Conservation (phyloP, 2,113 vertebrate genomes). For the Mastomys natalensis region DNA sequence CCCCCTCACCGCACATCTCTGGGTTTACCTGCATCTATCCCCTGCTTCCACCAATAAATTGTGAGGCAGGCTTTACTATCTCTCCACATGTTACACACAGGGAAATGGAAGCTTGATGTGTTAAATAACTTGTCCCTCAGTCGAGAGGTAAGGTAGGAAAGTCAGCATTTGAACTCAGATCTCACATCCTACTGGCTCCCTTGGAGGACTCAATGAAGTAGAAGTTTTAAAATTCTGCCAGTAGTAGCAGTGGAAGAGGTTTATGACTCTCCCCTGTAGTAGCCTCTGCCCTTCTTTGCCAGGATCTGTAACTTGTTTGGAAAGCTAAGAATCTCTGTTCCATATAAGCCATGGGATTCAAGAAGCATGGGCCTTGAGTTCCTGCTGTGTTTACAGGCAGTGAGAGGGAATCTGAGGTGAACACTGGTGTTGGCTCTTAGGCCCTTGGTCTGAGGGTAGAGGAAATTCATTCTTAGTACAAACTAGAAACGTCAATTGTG, state of each 20-base stretch:
- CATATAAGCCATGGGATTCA: constrained; percentile 38
- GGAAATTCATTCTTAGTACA: constrained; percentile 71
- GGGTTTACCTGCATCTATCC: not conserved
- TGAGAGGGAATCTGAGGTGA: constrained; percentile 81
- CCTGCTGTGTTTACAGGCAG: constrained; percentile 74
- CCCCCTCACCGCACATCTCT: no score
- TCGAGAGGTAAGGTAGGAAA: not conserved
- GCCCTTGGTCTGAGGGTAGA: constrained; percentile 59
- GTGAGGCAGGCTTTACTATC: not conserved
- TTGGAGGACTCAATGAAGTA: not conserved
- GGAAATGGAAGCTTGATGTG: not conserved
- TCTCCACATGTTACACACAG: not conserved
- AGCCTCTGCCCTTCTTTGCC: constrained; percentile 23
- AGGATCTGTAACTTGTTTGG: constrained; percentile 63
- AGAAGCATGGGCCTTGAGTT: not conserved
- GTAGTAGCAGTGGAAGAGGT: not conserved
- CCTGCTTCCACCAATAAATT: not conserved
- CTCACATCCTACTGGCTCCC: not conserved
- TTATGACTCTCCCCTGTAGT: not conserved
- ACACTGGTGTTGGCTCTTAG: constrained; percentile 69
- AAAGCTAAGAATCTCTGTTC: constrained; percentile 50
- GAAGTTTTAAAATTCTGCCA: not conserved
- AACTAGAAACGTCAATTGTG: constrained; percentile 70
- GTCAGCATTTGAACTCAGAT: constrained; percentile 5
- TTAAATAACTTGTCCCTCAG: not conserved